phyloP scores from a whole-genome alignment of 1,140 invertebrate genomes.

The Drosophila navojoa region DNA sequence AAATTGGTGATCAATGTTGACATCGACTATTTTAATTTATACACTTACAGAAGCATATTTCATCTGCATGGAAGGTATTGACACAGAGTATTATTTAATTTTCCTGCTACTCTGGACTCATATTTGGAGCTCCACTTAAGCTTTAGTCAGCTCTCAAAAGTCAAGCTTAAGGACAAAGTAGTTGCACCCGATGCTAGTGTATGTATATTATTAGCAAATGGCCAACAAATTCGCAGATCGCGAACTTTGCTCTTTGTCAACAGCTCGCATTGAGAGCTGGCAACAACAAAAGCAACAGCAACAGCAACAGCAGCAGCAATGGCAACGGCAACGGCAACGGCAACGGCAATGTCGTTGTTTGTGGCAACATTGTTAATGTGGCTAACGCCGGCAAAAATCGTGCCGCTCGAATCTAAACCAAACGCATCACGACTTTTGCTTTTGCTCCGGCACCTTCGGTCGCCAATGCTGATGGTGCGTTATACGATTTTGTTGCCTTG shows the following conservation, averaged over 20 bases:
- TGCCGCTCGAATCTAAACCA: slow-evolving; percentile 75
- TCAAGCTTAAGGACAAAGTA: not conserved
- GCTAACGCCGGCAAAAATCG: slow-evolving; percentile 61
- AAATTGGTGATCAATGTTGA: too few species aligned
- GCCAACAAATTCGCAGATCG: slow-evolving; percentile 43
- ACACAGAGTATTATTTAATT: too few species aligned
- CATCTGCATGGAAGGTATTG: too few species aligned
- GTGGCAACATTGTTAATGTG: slow-evolving; percentile 60
- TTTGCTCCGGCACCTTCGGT: not conserved
- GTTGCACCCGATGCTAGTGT: slow-evolving; percentile 1
- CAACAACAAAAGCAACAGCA: slow-evolving; percentile 20
- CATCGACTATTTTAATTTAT: too few species aligned
- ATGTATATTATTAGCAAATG: slow-evolving; percentile 39
- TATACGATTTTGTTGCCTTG: too few species aligned
- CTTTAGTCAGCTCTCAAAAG: not conserved
- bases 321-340: not conserved
- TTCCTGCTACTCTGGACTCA: too few species aligned
- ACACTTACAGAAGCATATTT: too few species aligned
- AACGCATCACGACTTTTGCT: slow-evolving; percentile 70
- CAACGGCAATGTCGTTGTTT: slow-evolving; percentile 31
- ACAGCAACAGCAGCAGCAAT: slow-evolving; percentile 8
- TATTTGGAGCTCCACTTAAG: too few species aligned
- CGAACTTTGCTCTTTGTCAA: slow-evolving; percentile 55
- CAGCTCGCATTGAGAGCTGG: slow-evolving; percentile 35
- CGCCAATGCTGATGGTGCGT: slow-evolving; percentile 23